phyloP scores from a whole-genome alignment of 2,797 vertebrate species.

The Setipinna tenuifilis region DNA sequence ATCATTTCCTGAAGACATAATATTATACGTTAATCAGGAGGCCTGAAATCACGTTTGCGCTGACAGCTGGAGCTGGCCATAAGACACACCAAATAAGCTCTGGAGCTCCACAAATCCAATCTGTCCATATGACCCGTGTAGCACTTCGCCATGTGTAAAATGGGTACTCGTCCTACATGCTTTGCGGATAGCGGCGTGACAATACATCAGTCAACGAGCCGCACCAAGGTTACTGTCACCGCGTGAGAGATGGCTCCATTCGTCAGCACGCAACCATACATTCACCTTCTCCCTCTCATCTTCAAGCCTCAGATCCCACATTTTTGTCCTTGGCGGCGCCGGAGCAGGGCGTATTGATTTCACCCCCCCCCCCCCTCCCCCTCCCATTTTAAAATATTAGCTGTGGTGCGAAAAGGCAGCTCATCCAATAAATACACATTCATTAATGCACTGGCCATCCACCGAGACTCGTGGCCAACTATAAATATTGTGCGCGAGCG shows the following conservation, averaged over 20 bases:
- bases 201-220: conserved; percentile 48
- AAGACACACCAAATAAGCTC: background rate
- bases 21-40: background rate
- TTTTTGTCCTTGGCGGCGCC: conserved; percentile 50
- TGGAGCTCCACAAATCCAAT: background rate
- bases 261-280: conserved; percentile 45
- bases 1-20: background rate
- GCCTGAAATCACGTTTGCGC: background rate
- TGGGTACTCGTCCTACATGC: background rate
- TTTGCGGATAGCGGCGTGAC: background rate
- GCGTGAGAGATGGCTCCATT: conserved; percentile 50
- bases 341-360: conserved; percentile 51
- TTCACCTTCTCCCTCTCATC: conserved; percentile 47
- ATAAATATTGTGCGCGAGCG: conserved; percentile 12
- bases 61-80: background rate
- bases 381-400: conserved; percentile 55
- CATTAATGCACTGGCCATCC: conserved; percentile 50
- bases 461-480: background rate
- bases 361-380: too few relatives aligned
- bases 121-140: background rate
- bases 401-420: conserved; percentile 38
- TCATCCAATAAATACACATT: conserved; percentile 46
- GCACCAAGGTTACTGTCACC: conserved; percentile 54
- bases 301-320: conserved; percentile 37
- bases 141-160: conserved; percentile 11